phyloP scores from a whole-genome alignment of 2,113 vertebrate genomes.

The Oncorhynchus gorbuscha region DNA sequence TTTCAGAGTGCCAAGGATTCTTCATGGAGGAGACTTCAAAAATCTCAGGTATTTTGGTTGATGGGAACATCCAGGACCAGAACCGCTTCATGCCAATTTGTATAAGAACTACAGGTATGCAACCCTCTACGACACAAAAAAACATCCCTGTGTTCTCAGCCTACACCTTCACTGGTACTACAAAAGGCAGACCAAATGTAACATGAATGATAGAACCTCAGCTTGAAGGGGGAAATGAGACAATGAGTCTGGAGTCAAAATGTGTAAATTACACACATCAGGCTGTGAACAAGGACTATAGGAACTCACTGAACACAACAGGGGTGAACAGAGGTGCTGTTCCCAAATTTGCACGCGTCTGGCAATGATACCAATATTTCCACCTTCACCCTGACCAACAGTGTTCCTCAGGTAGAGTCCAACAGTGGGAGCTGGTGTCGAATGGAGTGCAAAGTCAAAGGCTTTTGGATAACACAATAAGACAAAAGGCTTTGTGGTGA shows the following conservation, averaged over 20 bases:
- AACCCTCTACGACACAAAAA: constrained; percentile 41
- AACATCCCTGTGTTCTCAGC: constrained; percentile 58
- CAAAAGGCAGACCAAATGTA: rapidly evolving
- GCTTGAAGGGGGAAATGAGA: no score
- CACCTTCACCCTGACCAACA: constrained; percentile 15
- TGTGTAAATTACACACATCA: neutral
- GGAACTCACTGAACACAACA: neutral
- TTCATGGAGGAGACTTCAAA: constrained; percentile 19
- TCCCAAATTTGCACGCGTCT: neutral
- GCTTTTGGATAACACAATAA: neutral
- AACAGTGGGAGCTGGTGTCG: neutral
- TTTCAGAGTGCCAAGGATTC: constrained; percentile 21
- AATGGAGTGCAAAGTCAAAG: neutral
- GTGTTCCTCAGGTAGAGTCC: neutral
- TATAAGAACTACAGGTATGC: constrained; percentile 12
- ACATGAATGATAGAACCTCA: constrained; percentile 24
- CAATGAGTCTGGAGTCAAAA: neutral
- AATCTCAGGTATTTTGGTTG: constrained; percentile 24
- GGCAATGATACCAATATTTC: neutral
- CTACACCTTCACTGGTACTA: neutral
- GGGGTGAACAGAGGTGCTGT: neutral
- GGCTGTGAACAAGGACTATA: neutral
- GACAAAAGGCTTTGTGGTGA: constrained; percentile 7
- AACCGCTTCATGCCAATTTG: constrained; percentile 43
- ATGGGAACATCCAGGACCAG: constrained; percentile 16